Evolutionary conservation across 2,797 vertebrate genomes (phyloP).

Genomic region (Centropyge bicolor): DNA sequence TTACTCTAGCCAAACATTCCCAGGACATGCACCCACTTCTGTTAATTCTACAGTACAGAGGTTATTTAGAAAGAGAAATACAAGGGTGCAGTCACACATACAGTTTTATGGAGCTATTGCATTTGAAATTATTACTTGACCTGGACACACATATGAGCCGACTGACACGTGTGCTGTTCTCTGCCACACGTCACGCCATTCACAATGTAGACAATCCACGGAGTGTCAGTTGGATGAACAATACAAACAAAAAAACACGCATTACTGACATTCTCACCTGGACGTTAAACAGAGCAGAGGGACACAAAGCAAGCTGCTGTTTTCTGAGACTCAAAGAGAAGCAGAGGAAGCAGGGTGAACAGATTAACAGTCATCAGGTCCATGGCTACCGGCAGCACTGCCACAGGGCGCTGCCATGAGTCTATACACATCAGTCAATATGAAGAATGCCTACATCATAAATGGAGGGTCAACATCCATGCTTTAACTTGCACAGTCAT

Average conservation of each 20-base stretch:
- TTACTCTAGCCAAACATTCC: constrained; percentile 46
- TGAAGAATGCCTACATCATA: constrained; percentile 40
- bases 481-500: constrained; percentile 50
- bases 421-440: constrained; percentile 63
- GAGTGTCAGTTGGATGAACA: constrained; percentile 25
- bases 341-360: constrained; percentile 34
- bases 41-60: constrained; percentile 51
- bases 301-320: constrained; percentile 45
- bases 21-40: constrained; percentile 55
- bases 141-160: constrained; percentile 5
- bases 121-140: constrained; percentile 42
- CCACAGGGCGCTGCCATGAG: constrained; percentile 63
- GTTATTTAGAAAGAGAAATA: constrained; percentile 35
- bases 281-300: constrained; percentile 29
- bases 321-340: constrained; percentile 22
- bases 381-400: constrained; percentile 84
- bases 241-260: constrained; percentile 2
- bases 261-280: constrained; percentile 23
- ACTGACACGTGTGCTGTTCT: constrained; percentile 2
- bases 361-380: constrained; percentile 84
- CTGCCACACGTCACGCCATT: constrained; percentile 6
- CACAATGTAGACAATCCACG: constrained; percentile 8
- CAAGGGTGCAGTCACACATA: constrained; percentile 39
- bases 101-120: constrained; percentile 44
- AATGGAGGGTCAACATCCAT: constrained; percentile 52